Evolutionary conservation across 2,888 invertebrate genomes (phyloP).

Genomic region (Pseudococcus longispinus): DNA sequence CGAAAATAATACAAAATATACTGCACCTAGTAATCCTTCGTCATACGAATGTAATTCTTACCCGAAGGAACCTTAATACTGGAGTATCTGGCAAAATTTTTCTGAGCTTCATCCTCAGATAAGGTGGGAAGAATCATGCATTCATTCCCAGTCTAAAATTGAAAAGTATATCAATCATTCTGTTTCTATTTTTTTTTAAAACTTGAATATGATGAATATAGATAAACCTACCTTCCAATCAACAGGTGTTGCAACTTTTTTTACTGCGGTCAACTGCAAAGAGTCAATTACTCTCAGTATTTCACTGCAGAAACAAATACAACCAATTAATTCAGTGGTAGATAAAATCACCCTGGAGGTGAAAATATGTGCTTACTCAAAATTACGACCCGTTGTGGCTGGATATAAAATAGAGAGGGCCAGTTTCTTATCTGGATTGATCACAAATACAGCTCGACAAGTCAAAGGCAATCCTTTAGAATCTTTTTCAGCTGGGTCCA

Average conservation of each 20-base stretch:
- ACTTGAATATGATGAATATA: not conserved
- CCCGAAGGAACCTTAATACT: conserved; percentile 81
- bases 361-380: conserved; percentile 72
- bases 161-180: not conserved
- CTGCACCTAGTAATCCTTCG: conserved; percentile 35
- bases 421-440: conserved; percentile 80
- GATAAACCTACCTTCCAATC: conserved; percentile 77
- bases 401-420: conserved; percentile 84
- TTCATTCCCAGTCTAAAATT: conserved; percentile 75
- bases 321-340: not conserved
- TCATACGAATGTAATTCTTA: conserved; percentile 78
- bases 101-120: conserved; percentile 72
- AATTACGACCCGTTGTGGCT: conserved; percentile 84
- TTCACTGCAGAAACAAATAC: conserved; percentile 70
- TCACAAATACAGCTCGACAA: conserved; percentile 78
- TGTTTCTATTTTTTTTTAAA: not conserved
- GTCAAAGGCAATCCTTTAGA: conserved; percentile 73
- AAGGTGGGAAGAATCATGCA: conserved; percentile 92
- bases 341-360: not conserved
- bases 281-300: conserved; percentile 84
- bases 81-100: conserved; percentile 47
- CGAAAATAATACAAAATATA: not conserved
- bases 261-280: conserved; percentile 75
- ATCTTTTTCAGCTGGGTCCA: conserved; percentile 76
- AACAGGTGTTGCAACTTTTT: conserved; percentile 82